Percentiles rank a stretch among this genome's conserved stretches.
Conservation (phyloP, 2,113 vertebrate species). For the Nesoenas mayeri region DNA sequence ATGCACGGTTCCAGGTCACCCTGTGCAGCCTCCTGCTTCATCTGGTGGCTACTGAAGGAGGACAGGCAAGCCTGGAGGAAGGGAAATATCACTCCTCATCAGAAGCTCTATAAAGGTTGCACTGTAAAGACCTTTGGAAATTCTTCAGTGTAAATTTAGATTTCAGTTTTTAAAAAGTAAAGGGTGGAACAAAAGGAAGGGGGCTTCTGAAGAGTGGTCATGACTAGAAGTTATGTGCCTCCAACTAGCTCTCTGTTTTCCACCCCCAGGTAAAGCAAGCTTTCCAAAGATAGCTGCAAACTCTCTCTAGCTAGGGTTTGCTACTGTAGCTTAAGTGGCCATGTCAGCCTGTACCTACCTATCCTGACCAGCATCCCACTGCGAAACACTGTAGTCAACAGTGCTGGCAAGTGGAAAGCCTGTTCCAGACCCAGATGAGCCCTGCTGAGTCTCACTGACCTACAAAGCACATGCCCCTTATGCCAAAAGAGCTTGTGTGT, state of each 20-base stretch:
- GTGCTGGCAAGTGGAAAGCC: neutral
- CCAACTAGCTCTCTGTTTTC: neutral
- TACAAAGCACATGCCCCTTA: accelerated
- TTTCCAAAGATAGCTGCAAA: neutral
- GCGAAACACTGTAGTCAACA: neutral
- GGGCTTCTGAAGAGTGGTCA: neutral
- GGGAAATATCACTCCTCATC: neutral
- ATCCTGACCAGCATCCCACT: neutral
- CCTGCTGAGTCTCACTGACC: neutral
- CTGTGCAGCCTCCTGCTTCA: neutral
- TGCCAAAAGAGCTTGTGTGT: neutral
- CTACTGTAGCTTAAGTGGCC: neutral
- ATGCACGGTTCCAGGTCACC: neutral
- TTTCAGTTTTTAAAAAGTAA: neutral
- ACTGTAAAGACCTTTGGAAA: neutral
- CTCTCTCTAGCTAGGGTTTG: neutral
- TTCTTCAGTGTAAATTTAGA: neutral
- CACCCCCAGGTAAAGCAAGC: neutral
- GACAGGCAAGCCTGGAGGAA: neutral
- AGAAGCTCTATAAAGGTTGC: neutral
- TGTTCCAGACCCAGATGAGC: neutral
- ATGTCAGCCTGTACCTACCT: neutral
- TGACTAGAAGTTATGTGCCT: accelerated
- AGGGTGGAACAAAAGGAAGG: neutral
- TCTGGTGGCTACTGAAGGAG: neutral